Conservation (phyloP, 2,888 invertebrate species). For the Keiferia lycopersicella region DNA sequence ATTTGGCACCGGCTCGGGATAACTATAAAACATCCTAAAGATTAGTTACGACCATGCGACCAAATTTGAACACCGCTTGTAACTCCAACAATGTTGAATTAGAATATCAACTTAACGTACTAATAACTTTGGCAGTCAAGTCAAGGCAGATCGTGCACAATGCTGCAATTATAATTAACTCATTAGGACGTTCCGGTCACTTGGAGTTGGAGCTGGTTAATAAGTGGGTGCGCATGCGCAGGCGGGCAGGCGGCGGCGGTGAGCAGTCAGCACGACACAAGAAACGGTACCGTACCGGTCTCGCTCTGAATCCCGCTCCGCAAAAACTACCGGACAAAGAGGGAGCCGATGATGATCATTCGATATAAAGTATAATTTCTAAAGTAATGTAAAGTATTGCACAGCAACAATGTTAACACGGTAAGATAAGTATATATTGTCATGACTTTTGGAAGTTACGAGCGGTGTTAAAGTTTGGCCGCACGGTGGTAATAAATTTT, state of each 20-base stretch:
- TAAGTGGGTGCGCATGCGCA: conserved; percentile 47
- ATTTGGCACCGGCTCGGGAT: no score
- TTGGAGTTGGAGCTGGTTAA: conserved; percentile 52
- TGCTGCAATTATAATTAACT: conserved; percentile 57
- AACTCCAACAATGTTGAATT: no score
- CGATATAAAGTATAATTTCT: conserved; percentile 7
- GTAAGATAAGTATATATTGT: no score
- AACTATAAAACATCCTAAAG: no score
- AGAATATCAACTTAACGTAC: conserved; percentile 6
- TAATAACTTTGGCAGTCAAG: conserved; percentile 23
- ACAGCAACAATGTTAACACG: no score
- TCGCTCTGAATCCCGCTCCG: conserved; percentile 62
- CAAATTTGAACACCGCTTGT: no score
- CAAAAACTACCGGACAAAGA: conserved; percentile 48
- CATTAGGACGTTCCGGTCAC: conserved; percentile 63
- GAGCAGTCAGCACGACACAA: conserved; percentile 46
- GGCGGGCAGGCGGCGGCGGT: conserved; percentile 29
- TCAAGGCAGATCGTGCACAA: conserved; percentile 34
- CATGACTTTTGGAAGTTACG: no score
- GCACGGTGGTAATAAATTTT: no score
- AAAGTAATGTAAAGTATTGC: no score
- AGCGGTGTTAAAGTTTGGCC: no score
- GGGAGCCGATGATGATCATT: conserved; percentile 49
- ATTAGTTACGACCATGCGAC: no score
- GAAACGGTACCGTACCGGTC: conserved; percentile 67